phyloP scores from a whole-genome alignment of 2,888 invertebrate genomes.

The Lapara coniferarum region DNA sequence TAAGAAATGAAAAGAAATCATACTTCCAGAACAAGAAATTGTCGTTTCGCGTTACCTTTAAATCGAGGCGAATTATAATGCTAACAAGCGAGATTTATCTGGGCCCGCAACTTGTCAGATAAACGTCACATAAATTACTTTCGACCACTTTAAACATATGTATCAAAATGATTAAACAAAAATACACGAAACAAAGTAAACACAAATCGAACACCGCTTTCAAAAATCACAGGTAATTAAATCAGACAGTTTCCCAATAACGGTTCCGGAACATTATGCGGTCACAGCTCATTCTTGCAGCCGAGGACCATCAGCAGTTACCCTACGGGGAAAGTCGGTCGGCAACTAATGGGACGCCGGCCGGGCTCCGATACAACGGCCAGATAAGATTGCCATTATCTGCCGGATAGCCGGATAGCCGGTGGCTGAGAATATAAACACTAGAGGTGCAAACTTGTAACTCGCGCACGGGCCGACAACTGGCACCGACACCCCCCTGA shows the following conservation, averaged over 20 bases:
- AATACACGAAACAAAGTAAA: slow-evolving; percentile 21
- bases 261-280: slow-evolving; percentile 25
- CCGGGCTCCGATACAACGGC: slow-evolving; percentile 58
- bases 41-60: not conserved
- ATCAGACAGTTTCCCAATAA: slow-evolving; percentile 18
- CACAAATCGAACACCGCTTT: slow-evolving; percentile 17
- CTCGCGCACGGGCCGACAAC: slow-evolving; percentile 13
- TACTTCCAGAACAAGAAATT: not conserved
- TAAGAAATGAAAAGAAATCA: not conserved
- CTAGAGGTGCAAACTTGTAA: slow-evolving; percentile 24
- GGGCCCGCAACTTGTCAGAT: slow-evolving; percentile 15
- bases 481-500: slow-evolving; percentile 15
- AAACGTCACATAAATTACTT: slow-evolving; percentile 24
- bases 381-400: slow-evolving; percentile 62
- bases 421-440: slow-evolving; percentile 27
- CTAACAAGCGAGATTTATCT: slow-evolving; percentile 15
- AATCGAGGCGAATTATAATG: not conserved
- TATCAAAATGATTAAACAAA: slow-evolving; percentile 18
- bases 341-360: slow-evolving; percentile 64
- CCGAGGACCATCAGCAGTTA: slow-evolving; percentile 55
- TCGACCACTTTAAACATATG: slow-evolving; percentile 23
- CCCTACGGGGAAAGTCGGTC: slow-evolving; percentile 76
- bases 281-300: slow-evolving; percentile 25
- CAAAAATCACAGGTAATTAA: slow-evolving; percentile 23
- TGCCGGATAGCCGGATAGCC: slow-evolving; percentile 25